Evolutionary conservation across 2,888 invertebrate species (phyloP).

Genomic region (Invenusta paracnida): DNA sequence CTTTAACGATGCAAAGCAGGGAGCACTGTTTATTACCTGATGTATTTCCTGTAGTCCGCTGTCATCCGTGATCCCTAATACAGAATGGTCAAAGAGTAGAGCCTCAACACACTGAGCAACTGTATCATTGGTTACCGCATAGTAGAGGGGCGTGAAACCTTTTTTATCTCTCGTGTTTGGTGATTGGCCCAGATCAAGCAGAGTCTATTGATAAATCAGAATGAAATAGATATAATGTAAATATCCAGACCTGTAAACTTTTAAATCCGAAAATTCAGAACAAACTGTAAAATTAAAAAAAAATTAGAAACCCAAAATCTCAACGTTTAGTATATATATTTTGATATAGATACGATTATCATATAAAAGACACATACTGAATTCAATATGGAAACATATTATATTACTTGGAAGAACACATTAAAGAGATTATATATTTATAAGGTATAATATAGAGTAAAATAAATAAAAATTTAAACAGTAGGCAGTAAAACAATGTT

Average conservation of each 20-base stretch:
- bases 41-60: conserved; percentile 99
- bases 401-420: background rate
- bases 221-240: background rate
- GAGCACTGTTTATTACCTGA: conserved; percentile 73
- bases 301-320: no score
- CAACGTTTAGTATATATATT: no score
- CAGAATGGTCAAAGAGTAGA: conserved; percentile 86
- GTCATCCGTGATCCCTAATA: conserved; percentile 84
- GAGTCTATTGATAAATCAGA: conserved; percentile 65
- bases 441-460: background rate
- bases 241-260: no score
- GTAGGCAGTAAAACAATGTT: background rate
- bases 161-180: conserved; percentile 92
- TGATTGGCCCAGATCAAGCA: conserved; percentile 86
- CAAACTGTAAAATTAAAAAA: no score
- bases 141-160: conserved; percentile 69
- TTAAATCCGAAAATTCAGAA: no score
- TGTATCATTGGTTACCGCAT: conserved; percentile 68
- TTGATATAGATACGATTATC: no score
- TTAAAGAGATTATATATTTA: background rate
- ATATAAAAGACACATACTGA: background rate
- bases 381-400: background rate
- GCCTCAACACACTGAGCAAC: conserved; percentile 79
- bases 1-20: no score
- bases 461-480: background rate